Evolutionary conservation across 2,113 vertebrate species (phyloP).

Genomic region (Ariopsis seemanni): DNA sequence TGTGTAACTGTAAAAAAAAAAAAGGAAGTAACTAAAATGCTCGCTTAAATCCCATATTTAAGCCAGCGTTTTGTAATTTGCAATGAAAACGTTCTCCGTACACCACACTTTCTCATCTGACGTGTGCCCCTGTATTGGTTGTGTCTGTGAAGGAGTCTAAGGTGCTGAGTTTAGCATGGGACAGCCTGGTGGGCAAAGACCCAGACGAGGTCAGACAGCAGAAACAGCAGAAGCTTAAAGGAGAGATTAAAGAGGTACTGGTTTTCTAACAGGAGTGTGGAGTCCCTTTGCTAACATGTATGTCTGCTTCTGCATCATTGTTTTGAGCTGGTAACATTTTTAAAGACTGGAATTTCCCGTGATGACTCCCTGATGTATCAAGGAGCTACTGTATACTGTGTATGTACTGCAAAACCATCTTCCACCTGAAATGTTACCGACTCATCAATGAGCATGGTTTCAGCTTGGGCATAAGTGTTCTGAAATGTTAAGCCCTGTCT

Average conservation of each 20-base stretch:
- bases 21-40: neutral
- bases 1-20: slow-evolving; percentile 2
- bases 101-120: slow-evolving; percentile 1
- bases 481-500: neutral
- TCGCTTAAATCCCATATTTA: neutral
- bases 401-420: neutral
- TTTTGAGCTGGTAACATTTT: slow-evolving; percentile 43
- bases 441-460: slow-evolving; percentile 31
- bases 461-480: neutral
- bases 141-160: slow-evolving; percentile 57
- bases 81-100: neutral
- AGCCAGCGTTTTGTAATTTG: neutral
- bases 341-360: slow-evolving; percentile 11
- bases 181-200: slow-evolving; percentile 60
- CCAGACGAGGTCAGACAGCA: slow-evolving; percentile 61
- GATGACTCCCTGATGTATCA: neutral
- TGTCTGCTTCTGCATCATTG: slow-evolving; percentile 18
- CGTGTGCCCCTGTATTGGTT: slow-evolving; percentile 42
- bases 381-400: neutral
- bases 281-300: slow-evolving; percentile 24
- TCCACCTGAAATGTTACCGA: slow-evolving; percentile 45
- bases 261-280: slow-evolving; percentile 8
- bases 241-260: slow-evolving; percentile 62
- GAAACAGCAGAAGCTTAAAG: slow-evolving; percentile 61
- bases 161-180: slow-evolving; percentile 60